Evolutionary conservation across 2,888 invertebrate genomes (phyloP).

Genomic region (Pristionchus exspectatus): DNA sequence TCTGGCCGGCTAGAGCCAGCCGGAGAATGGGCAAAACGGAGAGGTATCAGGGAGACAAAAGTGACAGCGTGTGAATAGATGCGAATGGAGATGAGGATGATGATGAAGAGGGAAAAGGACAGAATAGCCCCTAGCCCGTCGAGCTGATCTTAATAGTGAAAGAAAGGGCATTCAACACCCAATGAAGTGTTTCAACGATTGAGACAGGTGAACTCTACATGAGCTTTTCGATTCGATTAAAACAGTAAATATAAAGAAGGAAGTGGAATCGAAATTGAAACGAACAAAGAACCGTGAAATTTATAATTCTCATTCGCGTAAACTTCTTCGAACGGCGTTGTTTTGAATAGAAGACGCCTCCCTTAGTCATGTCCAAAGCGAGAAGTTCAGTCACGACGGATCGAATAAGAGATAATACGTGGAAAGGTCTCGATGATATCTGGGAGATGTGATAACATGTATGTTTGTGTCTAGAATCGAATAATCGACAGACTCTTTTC

Average conservation of each 20-base stretch:
- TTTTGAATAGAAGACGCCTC: neutral
- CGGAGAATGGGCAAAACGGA: neutral
- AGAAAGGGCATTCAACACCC: neutral
- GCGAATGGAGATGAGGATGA: conserved; percentile 1
- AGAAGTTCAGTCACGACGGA: neutral
- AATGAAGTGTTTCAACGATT: too few species aligned
- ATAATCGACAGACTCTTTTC: neutral
- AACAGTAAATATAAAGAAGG: too few species aligned
- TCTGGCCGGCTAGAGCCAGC: neutral
- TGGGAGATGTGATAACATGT: neutral
- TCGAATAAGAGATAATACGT: neutral
- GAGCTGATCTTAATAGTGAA: neutral
- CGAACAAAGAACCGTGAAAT: neutral
- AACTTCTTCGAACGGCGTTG: neutral
- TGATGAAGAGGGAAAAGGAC: conserved; percentile 9
- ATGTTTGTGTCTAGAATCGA: neutral
- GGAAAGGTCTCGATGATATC: conserved; percentile 22
- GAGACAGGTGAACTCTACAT: too few species aligned
- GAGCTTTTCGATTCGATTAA: too few species aligned
- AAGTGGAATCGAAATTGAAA: too few species aligned
- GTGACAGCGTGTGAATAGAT: neutral
- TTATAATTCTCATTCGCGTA: neutral
- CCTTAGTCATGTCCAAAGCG: neutral
- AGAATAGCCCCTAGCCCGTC: neutral
- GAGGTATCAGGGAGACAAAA: neutral